A percentile compares a stretch with the other conserved stretches of the same genome.
Evolutionary conservation across 2,888 invertebrate genomes (phyloP).

Genomic region (Stenchaetothrips biformis): DNA sequence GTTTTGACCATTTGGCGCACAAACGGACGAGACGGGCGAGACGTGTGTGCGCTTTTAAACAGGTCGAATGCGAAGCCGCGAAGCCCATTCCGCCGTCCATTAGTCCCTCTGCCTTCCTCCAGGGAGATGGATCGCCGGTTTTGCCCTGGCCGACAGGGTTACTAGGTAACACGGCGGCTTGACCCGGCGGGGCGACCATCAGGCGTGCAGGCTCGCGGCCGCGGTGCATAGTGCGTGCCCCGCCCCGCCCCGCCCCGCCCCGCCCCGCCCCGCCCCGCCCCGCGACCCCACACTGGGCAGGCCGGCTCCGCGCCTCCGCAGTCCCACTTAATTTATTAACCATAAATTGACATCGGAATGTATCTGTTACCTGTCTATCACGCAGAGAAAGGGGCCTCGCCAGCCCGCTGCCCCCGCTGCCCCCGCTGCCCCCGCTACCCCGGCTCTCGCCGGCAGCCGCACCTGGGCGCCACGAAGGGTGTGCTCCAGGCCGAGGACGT

Average conservation of each 20-base stretch:
- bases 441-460: not conserved
- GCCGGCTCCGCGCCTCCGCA: not conserved
- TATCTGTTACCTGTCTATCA: slow-evolving; percentile 25
- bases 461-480: not conserved
- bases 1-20: no score
- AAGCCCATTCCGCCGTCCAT: no score
- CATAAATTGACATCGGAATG: slow-evolving; percentile 23
- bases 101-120: not conserved
- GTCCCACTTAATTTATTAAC: slow-evolving; percentile 22
- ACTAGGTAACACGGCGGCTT: no score
- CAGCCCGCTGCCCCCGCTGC: no score
- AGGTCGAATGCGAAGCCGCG: no score
- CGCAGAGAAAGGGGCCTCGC: not conserved
- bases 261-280: not conserved
- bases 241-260: not conserved
- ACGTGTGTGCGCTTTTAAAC: no score
- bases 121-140: not conserved
- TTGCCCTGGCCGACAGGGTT: not conserved
- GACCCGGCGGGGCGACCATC: no score
- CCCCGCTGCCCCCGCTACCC: not conserved
- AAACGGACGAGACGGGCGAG: no score
- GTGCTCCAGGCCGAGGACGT: not conserved
- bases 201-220: no score
- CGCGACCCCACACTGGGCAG: not conserved
- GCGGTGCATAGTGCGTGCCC: not conserved